phyloP scores from a whole-genome alignment of 2,113 vertebrate species.

The Bungarus multicinctus region DNA sequence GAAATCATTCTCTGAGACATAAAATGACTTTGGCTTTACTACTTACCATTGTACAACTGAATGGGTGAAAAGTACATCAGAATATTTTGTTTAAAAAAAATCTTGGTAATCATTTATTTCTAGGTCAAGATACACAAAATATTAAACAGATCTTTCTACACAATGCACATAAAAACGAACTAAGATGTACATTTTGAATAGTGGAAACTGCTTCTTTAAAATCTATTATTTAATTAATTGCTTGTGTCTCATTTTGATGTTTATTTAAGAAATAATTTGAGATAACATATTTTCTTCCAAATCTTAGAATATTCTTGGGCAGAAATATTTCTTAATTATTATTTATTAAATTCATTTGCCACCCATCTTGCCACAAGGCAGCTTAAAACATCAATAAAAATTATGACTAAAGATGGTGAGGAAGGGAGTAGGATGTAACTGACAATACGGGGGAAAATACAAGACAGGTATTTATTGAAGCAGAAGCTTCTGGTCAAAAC shows the following conservation, averaged over 20 bases:
- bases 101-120: not conserved
- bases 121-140: not conserved
- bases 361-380: not conserved
- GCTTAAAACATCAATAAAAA: not conserved
- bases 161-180: not conserved
- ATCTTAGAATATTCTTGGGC: not conserved
- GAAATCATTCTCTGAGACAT: not conserved
- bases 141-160: not conserved
- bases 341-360: not conserved
- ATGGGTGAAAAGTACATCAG: not conserved
- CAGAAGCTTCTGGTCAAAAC: not conserved
- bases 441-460: not conserved
- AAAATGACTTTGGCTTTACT: not conserved
- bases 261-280: not conserved
- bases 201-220: not conserved
- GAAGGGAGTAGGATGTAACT: not conserved
- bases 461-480: not conserved
- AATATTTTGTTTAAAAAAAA: not conserved
- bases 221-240: not conserved
- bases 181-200: not conserved
- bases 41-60: not conserved
- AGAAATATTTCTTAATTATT: not conserved
- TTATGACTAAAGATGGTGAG: not conserved
- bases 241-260: not conserved
- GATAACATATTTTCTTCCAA: not conserved